Percentiles rank a stretch among this genome's conserved stretches.
Evolutionary conservation across 2,113 vertebrate species (phyloP).

Genomic region (Odocoileus virginianus): DNA sequence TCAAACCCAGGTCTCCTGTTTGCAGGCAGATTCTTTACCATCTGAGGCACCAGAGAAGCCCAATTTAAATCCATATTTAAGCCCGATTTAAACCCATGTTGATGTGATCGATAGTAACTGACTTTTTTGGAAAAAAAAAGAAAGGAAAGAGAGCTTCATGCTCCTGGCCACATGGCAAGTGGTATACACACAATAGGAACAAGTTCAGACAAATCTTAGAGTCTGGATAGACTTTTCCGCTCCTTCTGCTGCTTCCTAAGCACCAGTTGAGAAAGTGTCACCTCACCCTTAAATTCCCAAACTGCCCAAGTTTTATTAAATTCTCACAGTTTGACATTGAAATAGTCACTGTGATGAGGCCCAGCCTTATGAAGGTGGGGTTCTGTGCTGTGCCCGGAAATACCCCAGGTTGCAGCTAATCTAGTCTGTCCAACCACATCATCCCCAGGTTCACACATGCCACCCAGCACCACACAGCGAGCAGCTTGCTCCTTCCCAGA

Average conservation of each 20-base stretch:
- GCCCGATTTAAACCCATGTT: not conserved
- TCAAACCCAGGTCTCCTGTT: not conserved
- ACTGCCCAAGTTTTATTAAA: not conserved
- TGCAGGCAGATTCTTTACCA: not conserved
- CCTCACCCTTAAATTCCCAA: not conserved
- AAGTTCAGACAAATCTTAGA: not conserved
- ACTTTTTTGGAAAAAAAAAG: rapidly evolving
- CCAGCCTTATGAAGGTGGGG: not conserved
- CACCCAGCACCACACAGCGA: too few species aligned
- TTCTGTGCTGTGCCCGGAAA: too few species aligned
- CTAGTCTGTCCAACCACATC: rapidly evolving
- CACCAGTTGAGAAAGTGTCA: not conserved
- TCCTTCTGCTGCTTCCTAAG: not conserved
- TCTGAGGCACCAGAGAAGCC: not conserved
- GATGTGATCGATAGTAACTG: not conserved
- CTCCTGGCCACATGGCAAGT: not conserved
- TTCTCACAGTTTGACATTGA: not conserved
- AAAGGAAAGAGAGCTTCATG: not conserved
- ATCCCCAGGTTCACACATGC: not conserved
- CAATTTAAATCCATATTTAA: not conserved
- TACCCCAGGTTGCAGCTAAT: not conserved
- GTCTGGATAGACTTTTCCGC: not conserved
- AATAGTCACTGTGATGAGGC: too few species aligned
- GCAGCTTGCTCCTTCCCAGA: not conserved
- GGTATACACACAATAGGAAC: not conserved